Evolutionary conservation across 92 coral and sea anemone genomes (phyloP).

Genomic region (Montipora capitata): DNA sequence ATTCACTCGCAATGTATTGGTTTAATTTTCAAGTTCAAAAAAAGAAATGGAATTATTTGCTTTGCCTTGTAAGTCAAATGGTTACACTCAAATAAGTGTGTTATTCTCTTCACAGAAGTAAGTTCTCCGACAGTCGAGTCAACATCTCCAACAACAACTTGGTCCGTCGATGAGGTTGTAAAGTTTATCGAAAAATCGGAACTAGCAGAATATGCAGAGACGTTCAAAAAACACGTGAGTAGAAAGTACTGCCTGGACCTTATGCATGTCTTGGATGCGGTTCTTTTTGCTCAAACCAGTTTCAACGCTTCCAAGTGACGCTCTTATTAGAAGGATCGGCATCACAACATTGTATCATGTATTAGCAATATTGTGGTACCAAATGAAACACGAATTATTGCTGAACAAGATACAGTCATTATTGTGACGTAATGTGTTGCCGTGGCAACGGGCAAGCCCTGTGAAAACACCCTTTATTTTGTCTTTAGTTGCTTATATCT

Average conservation of each 20-base stretch:
- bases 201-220: slow-evolving; percentile 84
- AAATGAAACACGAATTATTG: too few species aligned
- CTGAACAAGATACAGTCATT: too few species aligned
- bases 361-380: too few species aligned
- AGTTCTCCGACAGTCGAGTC: slow-evolving; percentile 91
- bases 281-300: background rate
- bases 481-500: too few species aligned
- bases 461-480: too few species aligned
- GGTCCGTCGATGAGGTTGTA: slow-evolving; percentile 95
- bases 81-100: background rate
- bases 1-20: too few species aligned
- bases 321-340: too few species aligned
- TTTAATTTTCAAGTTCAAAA: background rate
- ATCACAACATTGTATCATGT: too few species aligned
- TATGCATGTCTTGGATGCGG: background rate
- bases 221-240: slow-evolving; percentile 94
- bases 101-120: slow-evolving; percentile 19
- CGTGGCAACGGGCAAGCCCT: too few species aligned
- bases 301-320: too few species aligned
- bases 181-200: slow-evolving; percentile 93
- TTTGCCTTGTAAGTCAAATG: background rate
- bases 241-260: background rate
- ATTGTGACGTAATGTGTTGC: too few species aligned
- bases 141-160: slow-evolving; percentile 94
- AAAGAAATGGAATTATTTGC: background rate